Conservation (phyloP, 2,113 vertebrate species). For the Naja naja region DNA sequence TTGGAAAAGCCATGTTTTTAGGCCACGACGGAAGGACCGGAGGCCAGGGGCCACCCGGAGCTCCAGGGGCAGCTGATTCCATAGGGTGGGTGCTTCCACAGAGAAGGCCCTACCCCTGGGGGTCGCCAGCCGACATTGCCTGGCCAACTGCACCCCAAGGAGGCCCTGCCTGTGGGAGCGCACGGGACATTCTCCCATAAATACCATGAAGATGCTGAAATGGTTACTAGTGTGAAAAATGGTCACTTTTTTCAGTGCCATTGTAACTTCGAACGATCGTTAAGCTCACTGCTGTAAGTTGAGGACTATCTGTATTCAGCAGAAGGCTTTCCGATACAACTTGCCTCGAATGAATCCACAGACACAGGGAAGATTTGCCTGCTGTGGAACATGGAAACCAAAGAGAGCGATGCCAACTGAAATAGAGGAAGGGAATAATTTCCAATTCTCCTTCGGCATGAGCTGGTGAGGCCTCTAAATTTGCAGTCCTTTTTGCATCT, state of each 20-base stretch:
- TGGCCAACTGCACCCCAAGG: too few species aligned
- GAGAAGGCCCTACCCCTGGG: too few species aligned
- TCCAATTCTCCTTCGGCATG: background rate
- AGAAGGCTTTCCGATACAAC: background rate
- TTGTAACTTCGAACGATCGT: background rate
- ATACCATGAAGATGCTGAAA: background rate
- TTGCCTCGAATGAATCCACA: background rate
- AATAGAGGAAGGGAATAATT: background rate
- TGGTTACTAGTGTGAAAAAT: background rate
- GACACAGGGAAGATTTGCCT: background rate
- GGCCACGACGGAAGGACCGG: too few species aligned
- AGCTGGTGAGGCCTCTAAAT: background rate
- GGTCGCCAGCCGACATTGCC: too few species aligned
- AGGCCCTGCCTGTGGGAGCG: too few species aligned
- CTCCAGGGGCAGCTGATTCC: too few species aligned
- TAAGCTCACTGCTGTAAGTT: background rate
- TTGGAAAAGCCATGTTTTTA: too few species aligned
- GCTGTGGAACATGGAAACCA: background rate
- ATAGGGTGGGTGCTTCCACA: too few species aligned
- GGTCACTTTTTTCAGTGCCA: background rate
- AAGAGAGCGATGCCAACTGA: background rate
- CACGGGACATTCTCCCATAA: too few species aligned
- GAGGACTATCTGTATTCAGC: background rate
- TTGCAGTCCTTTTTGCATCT: background rate
- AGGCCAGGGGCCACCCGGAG: too few species aligned